Evolutionary conservation across 2,113 vertebrate genomes (phyloP).

Genomic region (Lonchura striata): DNA sequence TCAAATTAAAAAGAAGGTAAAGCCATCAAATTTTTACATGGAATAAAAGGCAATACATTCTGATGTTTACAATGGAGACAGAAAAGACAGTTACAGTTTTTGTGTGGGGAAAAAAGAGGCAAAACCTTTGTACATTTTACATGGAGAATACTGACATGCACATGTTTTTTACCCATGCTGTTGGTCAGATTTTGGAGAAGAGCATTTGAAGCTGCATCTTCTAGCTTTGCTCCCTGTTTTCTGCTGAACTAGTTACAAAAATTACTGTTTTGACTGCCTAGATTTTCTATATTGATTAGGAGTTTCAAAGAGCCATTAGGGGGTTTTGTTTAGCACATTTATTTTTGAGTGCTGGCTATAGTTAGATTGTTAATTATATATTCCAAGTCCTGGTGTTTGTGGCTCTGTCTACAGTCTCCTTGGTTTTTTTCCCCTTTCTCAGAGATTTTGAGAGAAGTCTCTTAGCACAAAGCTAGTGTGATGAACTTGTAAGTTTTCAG

Average conservation of each 20-base stretch:
- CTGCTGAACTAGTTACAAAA: not conserved
- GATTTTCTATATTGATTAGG: not conserved
- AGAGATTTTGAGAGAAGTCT: not conserved
- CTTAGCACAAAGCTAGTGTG: not conserved
- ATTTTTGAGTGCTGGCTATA: not conserved
- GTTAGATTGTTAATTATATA: not conserved
- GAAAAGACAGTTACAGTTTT: not conserved
- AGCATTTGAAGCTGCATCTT: not conserved
- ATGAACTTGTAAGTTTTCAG: not conserved
- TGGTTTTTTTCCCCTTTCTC: rapidly evolving
- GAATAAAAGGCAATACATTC: not conserved
- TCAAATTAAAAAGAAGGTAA: not conserved
- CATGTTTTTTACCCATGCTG: too few relatives aligned
- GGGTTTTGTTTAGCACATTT: not conserved
- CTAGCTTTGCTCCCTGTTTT: not conserved
- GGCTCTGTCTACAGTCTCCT: not conserved
- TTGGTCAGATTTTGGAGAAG: not conserved
- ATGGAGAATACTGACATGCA: rapidly evolving
- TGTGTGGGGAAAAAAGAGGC: too few relatives aligned
- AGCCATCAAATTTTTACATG: not conserved
- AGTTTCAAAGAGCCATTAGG: not conserved
- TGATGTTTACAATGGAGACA: not conserved
- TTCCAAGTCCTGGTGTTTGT: not conserved
- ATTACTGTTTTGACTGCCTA: not conserved
- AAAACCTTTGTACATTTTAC: not conserved